Conservation (phyloP, 2,888 invertebrate genomes). For the Gari tellinella region DNA sequence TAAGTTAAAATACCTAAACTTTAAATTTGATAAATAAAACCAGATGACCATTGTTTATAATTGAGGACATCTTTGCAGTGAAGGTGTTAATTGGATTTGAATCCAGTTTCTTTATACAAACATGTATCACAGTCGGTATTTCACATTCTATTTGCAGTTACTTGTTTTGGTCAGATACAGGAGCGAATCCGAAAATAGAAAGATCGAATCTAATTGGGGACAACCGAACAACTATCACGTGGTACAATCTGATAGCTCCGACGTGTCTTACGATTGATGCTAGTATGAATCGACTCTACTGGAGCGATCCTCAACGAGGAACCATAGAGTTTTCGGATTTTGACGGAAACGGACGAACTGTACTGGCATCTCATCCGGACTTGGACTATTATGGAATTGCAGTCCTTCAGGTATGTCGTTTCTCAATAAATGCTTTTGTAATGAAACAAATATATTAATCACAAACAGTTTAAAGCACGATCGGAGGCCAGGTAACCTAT, state of each 20-base stretch:
- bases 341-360: constrained; percentile 27
- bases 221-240: constrained; percentile 27
- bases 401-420: constrained; percentile 32
- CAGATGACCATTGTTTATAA: no score
- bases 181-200: constrained; percentile 36
- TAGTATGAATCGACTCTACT: constrained; percentile 25
- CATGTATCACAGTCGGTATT: no score
- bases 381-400: constrained; percentile 38
- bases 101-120: no score
- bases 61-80: no score
- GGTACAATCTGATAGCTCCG: constrained; percentile 33
- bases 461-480: no score
- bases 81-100: no score
- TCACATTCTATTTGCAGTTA: constrained; percentile 22
- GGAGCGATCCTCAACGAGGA: constrained; percentile 36
- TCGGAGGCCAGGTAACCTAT: no score
- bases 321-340: constrained; percentile 40
- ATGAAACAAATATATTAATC: no score
- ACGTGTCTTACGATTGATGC: constrained; percentile 33
- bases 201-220: constrained; percentile 37
- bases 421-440: no score
- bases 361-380: constrained; percentile 24
- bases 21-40: no score
- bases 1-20: no score
- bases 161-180: constrained; percentile 49